These are phyloP conservation scores for Laticauda colubrina DNA, from an alignment of 2,113 vertebrate genomes.

Conservation along the genomic window DNA sequence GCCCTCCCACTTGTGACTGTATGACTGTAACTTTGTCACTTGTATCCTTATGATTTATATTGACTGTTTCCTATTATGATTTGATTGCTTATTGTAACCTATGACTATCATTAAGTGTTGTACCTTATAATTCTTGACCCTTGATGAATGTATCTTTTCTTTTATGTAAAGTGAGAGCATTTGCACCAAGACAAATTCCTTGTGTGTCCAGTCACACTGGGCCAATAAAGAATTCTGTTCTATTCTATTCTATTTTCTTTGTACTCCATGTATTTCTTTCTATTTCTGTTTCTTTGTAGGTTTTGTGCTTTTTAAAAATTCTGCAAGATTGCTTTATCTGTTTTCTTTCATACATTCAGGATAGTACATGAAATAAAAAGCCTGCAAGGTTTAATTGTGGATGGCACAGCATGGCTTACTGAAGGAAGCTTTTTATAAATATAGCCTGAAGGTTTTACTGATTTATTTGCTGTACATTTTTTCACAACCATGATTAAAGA, in stretches of 20 bases:
- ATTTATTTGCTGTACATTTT: not conserved
- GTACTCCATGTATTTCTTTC: not conserved
- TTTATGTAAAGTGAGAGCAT: no score
- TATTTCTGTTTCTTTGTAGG: not conserved
- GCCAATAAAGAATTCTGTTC: no score
- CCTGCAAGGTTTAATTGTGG: fast-evolving
- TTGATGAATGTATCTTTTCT: no score
- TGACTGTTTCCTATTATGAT: no score
- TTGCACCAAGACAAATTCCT: no score
- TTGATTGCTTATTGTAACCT: no score
- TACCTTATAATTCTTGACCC: no score
- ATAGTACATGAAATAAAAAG: not conserved
- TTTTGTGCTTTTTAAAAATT: not conserved
- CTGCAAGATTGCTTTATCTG: slow-evolving; percentile 1
- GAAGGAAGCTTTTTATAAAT: slow-evolving; percentile 2
- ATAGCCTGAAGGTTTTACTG: not conserved
- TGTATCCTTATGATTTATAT: no score
- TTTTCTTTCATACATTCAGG: not conserved
- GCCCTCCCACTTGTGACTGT: no score
- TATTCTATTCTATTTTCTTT: not conserved
- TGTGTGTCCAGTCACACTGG: no score
- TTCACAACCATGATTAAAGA: slow-evolving; percentile 2
- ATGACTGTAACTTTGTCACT: no score
- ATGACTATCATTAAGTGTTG: no score
- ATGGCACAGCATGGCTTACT: not conserved